Conservation (phyloP, 1,140 invertebrate genomes). For the Leptopilina boulardi region DNA sequence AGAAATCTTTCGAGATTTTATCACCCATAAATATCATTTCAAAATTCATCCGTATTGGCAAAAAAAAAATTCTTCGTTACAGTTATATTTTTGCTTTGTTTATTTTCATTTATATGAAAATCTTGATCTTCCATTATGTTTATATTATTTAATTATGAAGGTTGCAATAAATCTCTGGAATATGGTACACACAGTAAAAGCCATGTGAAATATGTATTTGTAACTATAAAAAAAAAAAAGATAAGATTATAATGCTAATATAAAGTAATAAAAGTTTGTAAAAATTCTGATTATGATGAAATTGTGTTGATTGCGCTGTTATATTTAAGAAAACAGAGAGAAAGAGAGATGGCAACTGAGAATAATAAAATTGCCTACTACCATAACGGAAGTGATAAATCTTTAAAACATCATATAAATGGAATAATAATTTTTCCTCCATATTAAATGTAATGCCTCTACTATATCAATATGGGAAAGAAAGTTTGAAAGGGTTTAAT, state of each 20-base stretch:
- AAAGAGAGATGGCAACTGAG: neutral
- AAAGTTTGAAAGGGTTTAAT: no score
- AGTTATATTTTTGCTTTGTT: no score
- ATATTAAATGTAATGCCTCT: neutral
- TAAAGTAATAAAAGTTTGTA: slow-evolving; percentile 3
- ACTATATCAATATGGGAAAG: no score
- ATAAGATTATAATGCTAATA: slow-evolving; percentile 11
- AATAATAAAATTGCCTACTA: neutral
- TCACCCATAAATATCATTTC: no score
- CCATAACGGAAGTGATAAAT: neutral
- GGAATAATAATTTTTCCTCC: neutral
- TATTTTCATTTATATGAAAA: no score
- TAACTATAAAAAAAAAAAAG: neutral
- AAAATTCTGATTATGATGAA: slow-evolving; percentile 5
- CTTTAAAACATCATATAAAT: neutral
- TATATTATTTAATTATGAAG: no score
- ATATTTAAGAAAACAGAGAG: neutral
- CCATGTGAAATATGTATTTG: neutral
- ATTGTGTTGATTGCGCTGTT: slow-evolving; percentile 4
- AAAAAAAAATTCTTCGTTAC: no score
- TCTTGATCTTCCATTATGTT: no score
- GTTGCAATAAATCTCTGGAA: neutral
- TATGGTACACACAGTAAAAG: neutral
- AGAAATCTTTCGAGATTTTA: no score
- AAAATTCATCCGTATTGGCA: no score